phyloP scores from a whole-genome alignment of 2,888 invertebrate species.

The Acanthosoma haemorrhoidale region DNA sequence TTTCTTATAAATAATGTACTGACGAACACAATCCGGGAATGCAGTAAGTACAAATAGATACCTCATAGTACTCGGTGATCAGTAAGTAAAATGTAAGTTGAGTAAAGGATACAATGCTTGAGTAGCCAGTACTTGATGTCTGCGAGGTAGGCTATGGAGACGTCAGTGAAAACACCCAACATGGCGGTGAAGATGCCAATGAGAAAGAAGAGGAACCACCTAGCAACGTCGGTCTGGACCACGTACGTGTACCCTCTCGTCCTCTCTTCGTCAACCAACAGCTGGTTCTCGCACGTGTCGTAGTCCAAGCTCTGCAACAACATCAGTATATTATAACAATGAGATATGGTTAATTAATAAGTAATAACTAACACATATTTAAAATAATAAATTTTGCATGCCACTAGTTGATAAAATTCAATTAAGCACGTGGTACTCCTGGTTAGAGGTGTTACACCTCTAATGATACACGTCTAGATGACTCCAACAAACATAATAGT shows the following conservation, averaged over 20 bases:
- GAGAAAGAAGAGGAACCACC: constrained; percentile 57
- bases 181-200: constrained; percentile 56
- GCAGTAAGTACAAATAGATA: no score
- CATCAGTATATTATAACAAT: not conserved
- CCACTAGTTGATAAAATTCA: no score
- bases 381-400: no score
- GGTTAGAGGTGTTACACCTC: no score
- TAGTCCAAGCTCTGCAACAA: constrained; percentile 52
- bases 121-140: constrained; percentile 48
- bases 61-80: no score
- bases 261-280: constrained; percentile 51
- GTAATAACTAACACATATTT: no score
- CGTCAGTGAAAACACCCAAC: constrained; percentile 54
- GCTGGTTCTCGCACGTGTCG: constrained; percentile 50
- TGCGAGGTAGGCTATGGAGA: constrained; percentile 50
- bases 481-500: no score
- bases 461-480: no score
- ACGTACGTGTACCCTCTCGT: constrained; percentile 44
- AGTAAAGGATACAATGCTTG: constrained; percentile 40
- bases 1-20: no score
- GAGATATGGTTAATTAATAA: no score
- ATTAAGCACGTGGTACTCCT: no score
- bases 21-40: no score
- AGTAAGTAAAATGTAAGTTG: not conserved
- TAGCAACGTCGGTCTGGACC: constrained; percentile 46